Evolutionary conservation across 2,888 invertebrate genomes (phyloP), one percentile per base, ranked within the genome.

Genomic region (Hirtodrosophila trivittata): DNA sequence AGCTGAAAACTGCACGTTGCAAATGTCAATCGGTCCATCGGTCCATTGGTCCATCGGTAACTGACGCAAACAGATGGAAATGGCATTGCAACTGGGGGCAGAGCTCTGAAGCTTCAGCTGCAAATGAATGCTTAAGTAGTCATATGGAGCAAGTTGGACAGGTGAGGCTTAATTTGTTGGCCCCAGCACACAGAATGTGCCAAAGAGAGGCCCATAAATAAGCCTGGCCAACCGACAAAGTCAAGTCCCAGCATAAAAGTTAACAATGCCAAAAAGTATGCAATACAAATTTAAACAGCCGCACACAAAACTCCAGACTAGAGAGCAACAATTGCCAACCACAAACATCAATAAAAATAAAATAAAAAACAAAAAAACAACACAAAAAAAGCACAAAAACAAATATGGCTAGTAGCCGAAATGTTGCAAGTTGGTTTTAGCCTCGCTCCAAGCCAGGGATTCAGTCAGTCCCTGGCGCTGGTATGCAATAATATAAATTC

Each of bases 401-500:
- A 65, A 65, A 70, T 64, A 56, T 50, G 66, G 47, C 65, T 33
- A 52, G 66, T 33, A 41, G 63, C 60, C 50, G 59, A 64, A 75
- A 77, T 80, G 66, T 62, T 73, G 57, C 60, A 55, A 66, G 64
- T 62, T 71, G 63, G 59, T 70, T 26, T 10, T 35, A 47, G 47
- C 35, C 21, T 16, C 12, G 52, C 38, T 25, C 39, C 43, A 45
- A 35, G 60, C 46, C 16, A 54, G 52, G 10, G 25, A 38, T 46
- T 30, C 42, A 55, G 43, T 39, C 60, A 58, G 58, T 56, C 63
- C 60, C 56, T 55, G 73, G 73, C 56, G 30, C 66, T 58, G 71
- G 71, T 71, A 78, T 78, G 78, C 78, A 82, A 76, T 78, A 78
- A 78, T 82, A 82, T 78, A 78, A 78, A 78, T 78, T 78, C 78